Evolutionary conservation across 2,888 invertebrate genomes (phyloP), one percentile per base, ranked within the genome.

Genomic region (Unio delphinus): DNA sequence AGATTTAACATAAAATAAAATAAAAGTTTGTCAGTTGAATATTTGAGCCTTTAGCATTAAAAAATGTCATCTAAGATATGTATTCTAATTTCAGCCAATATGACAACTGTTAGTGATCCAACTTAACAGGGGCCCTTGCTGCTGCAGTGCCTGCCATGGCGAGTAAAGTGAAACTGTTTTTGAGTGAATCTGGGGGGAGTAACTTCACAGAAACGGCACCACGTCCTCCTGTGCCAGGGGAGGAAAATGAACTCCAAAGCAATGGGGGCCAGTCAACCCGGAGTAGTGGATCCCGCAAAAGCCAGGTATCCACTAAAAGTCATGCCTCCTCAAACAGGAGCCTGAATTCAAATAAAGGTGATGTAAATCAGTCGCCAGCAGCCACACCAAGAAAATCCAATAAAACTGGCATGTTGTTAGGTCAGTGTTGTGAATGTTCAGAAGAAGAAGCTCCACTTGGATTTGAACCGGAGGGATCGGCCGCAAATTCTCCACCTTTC

Each of bases 401-500:
- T 69, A 80, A 81, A 68, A 76, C 78, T 58, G 65, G 71, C 30
- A 67, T 69, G 26, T 73, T 70, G 54, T 58, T 77, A 61, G 67
- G 71, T 20, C 59, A 63, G 61, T 55, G 67, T 20, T 62, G 72
- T 28, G 69, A 68, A 30, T 78, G 79, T 65, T 69, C 75, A 58
- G 87, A 85, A 59, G 75, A 80, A 78, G 83, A 83, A 67, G 89
- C 92, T 70, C 92, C 92, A 69, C 88, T 92, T 83, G 92, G 92
- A 69, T 92, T 92, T 85, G 92, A 92, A 83, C 92, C 92, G 68
- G 92, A 92, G 87, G 92, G 92, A 79, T 91, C 92, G 81, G 91
- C 91, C 69, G 90, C 91, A 20, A 88, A 87, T 79, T 90, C 91
- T 18, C 88, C 89, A 15, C 88, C 87, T 3, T 89, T 88, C 69